Evolutionary conservation across 2,113 vertebrate genomes (phyloP).

Genomic region (Nothocercus julius): DNA sequence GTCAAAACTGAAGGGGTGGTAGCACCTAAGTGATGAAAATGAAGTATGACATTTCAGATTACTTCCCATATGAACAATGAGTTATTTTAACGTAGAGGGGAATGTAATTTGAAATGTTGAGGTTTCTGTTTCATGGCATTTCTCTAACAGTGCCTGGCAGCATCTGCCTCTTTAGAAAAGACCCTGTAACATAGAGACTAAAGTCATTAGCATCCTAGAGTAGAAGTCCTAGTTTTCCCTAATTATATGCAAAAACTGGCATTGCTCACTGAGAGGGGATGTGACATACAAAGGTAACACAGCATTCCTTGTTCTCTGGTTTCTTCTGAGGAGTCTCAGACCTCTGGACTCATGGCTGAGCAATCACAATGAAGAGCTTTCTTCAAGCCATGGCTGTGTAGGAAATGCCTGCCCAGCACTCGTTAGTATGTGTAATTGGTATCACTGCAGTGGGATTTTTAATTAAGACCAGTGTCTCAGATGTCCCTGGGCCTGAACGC

Average conservation of each 20-base stretch:
- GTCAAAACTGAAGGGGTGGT: background rate
- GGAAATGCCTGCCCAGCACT: background rate
- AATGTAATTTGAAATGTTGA: background rate
- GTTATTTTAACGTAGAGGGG: conserved; percentile 1
- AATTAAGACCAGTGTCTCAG: background rate
- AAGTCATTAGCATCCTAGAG: background rate
- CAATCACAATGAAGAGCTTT: background rate
- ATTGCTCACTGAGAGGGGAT: background rate
- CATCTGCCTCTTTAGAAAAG: background rate
- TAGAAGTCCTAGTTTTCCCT: background rate
- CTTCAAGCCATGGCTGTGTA: background rate
- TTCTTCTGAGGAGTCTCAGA: background rate
- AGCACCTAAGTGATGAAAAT: conserved; percentile 23
- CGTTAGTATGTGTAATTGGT: background rate
- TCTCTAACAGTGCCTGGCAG: background rate
- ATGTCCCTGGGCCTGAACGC: background rate
- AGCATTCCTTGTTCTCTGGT: background rate
- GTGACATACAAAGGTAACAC: background rate
- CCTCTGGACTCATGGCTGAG: background rate
- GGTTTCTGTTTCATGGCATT: background rate
- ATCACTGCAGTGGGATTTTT: background rate
- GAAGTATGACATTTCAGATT: conserved; percentile 13
- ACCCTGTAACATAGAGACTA: background rate
- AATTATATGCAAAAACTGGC: background rate
- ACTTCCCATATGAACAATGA: background rate